Evolutionary conservation across 2,797 vertebrate genomes (phyloP).

Genomic region (Hypotaenidia philippensis): DNA sequence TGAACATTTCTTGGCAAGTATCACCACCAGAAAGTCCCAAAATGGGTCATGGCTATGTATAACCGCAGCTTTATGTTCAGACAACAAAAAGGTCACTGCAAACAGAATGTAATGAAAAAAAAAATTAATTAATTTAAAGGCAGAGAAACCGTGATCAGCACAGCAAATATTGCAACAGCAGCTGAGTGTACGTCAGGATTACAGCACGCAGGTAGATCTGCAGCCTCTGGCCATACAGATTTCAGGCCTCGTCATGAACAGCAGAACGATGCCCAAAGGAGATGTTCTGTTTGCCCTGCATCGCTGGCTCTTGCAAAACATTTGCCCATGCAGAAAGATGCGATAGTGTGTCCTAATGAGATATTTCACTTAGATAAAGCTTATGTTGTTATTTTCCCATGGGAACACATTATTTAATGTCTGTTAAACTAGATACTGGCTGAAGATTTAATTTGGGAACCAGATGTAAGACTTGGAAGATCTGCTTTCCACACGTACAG

Average conservation of each 20-base stretch:
- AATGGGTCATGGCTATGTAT: fast-evolving
- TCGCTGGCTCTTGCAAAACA: not conserved
- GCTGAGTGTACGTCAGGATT: not conserved
- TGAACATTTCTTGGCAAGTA: not conserved
- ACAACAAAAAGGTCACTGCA: not conserved
- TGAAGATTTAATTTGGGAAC: constrained; percentile 4
- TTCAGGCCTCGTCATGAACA: not conserved
- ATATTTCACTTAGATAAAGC: constrained; percentile 11
- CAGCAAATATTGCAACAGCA: not conserved
- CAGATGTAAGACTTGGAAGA: not conserved
- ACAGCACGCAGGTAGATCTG: not conserved
- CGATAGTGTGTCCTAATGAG: not conserved
- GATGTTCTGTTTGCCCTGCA: not conserved
- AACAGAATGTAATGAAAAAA: not conserved
- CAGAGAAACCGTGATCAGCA: not conserved
- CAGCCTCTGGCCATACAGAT: not conserved
- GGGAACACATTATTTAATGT: not conserved
- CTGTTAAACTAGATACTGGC: not conserved
- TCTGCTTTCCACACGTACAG: not conserved
- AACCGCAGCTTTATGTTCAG: not conserved
- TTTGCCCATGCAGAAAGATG: not conserved
- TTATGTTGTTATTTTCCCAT: not conserved
- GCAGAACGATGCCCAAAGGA: not conserved
- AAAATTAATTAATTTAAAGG: no score
- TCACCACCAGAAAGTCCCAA: not conserved